phyloP scores from a whole-genome alignment of 1,140 invertebrate species.

The Drosophila punjabiensis region DNA sequence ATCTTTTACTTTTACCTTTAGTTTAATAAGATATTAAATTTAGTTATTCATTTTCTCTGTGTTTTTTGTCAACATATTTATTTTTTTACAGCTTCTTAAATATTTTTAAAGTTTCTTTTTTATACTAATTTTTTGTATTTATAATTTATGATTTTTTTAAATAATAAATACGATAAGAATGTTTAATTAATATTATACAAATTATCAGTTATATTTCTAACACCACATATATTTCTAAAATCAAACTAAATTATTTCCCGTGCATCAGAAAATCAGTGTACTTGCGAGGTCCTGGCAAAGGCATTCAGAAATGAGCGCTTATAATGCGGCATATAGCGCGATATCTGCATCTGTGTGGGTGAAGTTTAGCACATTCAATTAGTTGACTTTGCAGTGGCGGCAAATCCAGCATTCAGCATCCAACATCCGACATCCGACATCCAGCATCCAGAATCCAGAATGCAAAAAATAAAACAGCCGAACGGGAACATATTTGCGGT shows the following conservation, averaged over 20 bases:
- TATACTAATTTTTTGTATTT: too few species aligned
- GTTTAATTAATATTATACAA: too few species aligned
- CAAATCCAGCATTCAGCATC: constrained; percentile 35
- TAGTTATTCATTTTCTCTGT: too few species aligned
- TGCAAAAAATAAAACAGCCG: constrained; percentile 11
- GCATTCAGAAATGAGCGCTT: constrained; percentile 65
- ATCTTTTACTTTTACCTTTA: too few species aligned
- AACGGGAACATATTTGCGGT: constrained; percentile 66
- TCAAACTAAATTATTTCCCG: neutral
- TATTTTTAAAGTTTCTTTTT: too few species aligned
- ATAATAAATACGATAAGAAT: too few species aligned
- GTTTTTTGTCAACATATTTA: too few species aligned
- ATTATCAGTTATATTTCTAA: neutral
- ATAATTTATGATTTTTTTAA: too few species aligned
- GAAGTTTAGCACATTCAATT: constrained; percentile 77
- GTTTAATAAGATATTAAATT: too few species aligned
- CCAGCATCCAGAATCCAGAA: constrained; percentile 9
- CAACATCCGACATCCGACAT: constrained; percentile 28
- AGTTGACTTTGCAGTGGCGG: constrained; percentile 69
- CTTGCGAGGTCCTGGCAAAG: constrained; percentile 9
- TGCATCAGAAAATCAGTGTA: neutral
- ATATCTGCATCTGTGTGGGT: constrained; percentile 48
- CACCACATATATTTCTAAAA: too few species aligned
- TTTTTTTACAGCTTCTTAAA: too few species aligned
- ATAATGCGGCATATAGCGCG: constrained; percentile 74